Conservation (phyloP, 2,888 invertebrate genomes). For the Malacosoma neustria region DNA sequence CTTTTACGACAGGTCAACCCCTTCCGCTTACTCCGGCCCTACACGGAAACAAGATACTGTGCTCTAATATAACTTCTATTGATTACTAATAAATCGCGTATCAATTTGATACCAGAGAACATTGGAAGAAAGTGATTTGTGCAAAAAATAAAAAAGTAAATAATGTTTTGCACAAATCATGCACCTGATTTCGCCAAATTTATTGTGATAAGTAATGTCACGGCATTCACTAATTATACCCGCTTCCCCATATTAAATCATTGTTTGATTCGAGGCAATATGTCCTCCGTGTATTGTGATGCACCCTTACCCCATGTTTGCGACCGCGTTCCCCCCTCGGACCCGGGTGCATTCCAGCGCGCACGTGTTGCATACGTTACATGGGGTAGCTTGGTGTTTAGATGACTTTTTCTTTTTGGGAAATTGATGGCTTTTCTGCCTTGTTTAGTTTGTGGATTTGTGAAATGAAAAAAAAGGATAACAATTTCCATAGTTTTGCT, state of each 20-base stretch:
- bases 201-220: neutral
- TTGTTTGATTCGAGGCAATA: conserved; percentile 36
- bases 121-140: too few relatives aligned
- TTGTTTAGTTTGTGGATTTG: neutral
- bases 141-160: neutral
- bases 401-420: neutral
- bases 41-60: too few relatives aligned
- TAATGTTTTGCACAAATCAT: conserved; percentile 2
- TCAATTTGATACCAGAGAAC: too few relatives aligned
- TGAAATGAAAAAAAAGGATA: too few relatives aligned
- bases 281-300: conserved; percentile 31
- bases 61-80: too few relatives aligned
- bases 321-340: conserved; percentile 13
- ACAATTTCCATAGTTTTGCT: too few relatives aligned
- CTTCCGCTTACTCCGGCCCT: too few relatives aligned
- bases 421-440: neutral
- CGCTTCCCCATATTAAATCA: conserved; percentile 38
- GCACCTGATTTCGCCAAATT: conserved; percentile 18
- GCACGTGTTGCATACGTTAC: conserved; percentile 46
- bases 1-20: too few relatives aligned
- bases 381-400: conserved; percentile 8
- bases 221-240: conserved; percentile 20
- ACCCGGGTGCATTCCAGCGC: conserved; percentile 42
- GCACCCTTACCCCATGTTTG: conserved; percentile 19
- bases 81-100: too few relatives aligned